phyloP scores from a whole-genome alignment of 2,113 vertebrate genomes.

The Pteronura brasiliensis region DNA sequence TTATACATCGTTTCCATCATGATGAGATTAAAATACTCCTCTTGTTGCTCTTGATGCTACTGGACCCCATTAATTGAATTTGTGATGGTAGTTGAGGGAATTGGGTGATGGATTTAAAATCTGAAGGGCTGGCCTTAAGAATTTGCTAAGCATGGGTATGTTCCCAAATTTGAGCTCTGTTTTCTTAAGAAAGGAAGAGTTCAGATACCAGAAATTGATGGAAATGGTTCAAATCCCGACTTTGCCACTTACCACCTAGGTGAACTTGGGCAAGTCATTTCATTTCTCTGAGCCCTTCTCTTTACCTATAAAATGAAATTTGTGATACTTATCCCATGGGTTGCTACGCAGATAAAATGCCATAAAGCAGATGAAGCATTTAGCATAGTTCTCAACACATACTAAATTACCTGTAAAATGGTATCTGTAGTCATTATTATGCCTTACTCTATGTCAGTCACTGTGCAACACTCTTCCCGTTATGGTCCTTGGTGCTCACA shows the following conservation, averaged over 20 bases:
- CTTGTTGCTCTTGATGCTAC: background rate
- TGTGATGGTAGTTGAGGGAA: background rate
- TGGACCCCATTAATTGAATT: background rate
- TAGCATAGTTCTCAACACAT: background rate
- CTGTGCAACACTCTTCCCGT: background rate
- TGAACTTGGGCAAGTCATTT: background rate
- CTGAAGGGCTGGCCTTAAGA: background rate
- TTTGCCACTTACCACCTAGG: background rate
- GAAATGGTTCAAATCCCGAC: background rate
- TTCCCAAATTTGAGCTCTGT: background rate
- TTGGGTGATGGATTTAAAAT: slow-evolving; percentile 8
- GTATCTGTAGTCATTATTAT: background rate
- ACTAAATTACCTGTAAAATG: background rate
- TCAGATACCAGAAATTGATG: background rate
- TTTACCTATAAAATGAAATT: background rate
- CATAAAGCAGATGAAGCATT: background rate
- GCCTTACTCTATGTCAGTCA: background rate
- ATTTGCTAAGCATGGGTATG: background rate
- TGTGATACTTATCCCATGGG: too few relatives aligned
- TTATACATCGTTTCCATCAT: background rate
- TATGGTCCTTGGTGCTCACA: background rate
- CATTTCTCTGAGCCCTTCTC: background rate
- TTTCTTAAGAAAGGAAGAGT: background rate
- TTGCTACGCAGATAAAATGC: background rate
- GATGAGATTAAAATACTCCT: background rate